Evolutionary conservation across 1,140 invertebrate species (phyloP).

Genomic region (Popillia japonica): DNA sequence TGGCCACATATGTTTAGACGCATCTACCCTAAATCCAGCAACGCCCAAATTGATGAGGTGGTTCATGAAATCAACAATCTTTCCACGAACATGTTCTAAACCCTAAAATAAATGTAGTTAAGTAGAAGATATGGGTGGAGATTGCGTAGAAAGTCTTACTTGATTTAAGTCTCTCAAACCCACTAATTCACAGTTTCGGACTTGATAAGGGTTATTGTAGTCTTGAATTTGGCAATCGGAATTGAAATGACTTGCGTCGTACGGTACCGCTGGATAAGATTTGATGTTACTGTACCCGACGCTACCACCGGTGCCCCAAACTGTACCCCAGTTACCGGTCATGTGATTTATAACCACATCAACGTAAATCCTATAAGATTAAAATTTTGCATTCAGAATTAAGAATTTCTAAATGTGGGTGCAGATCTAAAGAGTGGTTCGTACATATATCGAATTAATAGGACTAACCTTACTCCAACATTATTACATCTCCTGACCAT

Average conservation of each 20-base stretch:
- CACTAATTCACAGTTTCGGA: slow-evolving; percentile 76
- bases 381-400: no score
- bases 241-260: slow-evolving; percentile 67
- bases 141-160: not conserved
- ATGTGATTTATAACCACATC: slow-evolving; percentile 73
- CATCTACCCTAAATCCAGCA: slow-evolving; percentile 78
- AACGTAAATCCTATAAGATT: slow-evolving; percentile 58
- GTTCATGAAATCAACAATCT: slow-evolving; percentile 77
- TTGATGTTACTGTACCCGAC: no score
- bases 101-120: no score
- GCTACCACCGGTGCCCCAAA: no score
- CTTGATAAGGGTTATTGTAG: slow-evolving; percentile 63
- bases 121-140: no score
- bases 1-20: slow-evolving; percentile 88
- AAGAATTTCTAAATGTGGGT: no score
- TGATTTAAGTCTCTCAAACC: slow-evolving; percentile 80
- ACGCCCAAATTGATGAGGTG: slow-evolving; percentile 77
- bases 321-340: no score
- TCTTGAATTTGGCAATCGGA: slow-evolving; percentile 63
- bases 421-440: no score
- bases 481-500: no score
- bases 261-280: slow-evolving; percentile 65
- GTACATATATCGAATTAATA: no score
- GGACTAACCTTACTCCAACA: slow-evolving; percentile 69
- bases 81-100: slow-evolving; percentile 70